Percentiles rank a stretch among this genome's conserved stretches.
Evolutionary conservation across 2,113 vertebrate species (phyloP).

Genomic region (Calidris pugnax): DNA sequence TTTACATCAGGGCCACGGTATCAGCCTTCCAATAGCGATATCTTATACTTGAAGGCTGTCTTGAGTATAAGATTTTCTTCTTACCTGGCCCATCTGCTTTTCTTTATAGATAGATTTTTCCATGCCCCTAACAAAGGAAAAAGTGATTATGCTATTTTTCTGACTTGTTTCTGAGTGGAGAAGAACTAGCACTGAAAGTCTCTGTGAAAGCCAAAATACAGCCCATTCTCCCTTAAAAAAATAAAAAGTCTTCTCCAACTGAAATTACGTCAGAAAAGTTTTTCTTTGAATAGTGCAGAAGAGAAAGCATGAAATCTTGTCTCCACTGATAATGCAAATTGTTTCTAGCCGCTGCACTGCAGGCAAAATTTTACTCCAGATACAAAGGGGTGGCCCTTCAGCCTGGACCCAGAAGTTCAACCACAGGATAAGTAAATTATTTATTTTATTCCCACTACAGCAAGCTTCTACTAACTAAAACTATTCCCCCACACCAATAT

Average conservation of each 20-base stretch:
- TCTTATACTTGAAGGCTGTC: rapidly evolving
- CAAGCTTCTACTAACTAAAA: background rate
- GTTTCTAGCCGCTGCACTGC: background rate
- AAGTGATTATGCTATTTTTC: background rate
- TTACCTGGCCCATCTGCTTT: background rate
- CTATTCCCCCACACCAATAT: background rate
- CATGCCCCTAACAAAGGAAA: background rate
- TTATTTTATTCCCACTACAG: background rate
- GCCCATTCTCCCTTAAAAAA: background rate
- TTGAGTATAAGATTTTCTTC: background rate
- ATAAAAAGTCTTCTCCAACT: background rate
- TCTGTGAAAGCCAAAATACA: background rate
- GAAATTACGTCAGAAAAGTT: background rate
- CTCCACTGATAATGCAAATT: background rate
- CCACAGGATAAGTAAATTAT: background rate
- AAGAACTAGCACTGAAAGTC: background rate
- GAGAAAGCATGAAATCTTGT: background rate
- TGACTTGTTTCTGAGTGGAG: background rate
- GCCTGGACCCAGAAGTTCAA: background rate
- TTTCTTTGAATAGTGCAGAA: background rate
- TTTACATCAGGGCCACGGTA: rapidly evolving
- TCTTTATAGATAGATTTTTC: background rate
- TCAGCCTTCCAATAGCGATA: background rate
- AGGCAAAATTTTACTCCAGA: background rate
- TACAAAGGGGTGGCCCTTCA: background rate